Evolutionary conservation across 1,140 invertebrate genomes (phyloP).

Genomic region (Drosophila subobscura): DNA sequence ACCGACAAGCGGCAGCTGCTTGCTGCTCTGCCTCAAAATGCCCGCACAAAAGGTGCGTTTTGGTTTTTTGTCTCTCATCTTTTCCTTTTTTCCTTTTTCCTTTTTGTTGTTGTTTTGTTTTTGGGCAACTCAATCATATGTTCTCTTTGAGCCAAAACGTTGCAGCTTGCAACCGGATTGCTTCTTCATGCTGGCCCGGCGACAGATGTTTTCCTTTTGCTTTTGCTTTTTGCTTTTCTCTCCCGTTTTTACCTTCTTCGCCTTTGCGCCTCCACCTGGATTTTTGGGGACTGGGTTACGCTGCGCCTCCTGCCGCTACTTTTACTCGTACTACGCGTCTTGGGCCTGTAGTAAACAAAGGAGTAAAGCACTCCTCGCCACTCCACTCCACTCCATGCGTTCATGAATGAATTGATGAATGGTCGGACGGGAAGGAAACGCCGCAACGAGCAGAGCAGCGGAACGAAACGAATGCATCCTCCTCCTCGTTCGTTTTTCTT

Average conservation of each 20-base stretch:
- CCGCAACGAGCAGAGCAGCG: background rate
- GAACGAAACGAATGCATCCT: slow-evolving; percentile 16
- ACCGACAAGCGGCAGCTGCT: slow-evolving; percentile 20
- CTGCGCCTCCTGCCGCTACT: slow-evolving; percentile 46
- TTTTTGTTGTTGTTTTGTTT: slow-evolving; percentile 18
- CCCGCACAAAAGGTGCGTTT: slow-evolving; percentile 64
- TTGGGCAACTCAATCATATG: slow-evolving; percentile 69
- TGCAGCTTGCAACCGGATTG: slow-evolving; percentile 76
- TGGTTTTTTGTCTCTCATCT: slow-evolving; percentile 30
- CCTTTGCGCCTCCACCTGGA: too few relatives aligned
- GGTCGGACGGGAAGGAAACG: slow-evolving; percentile 12
- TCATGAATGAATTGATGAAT: slow-evolving; percentile 72
- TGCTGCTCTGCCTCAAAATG: slow-evolving; percentile 48
- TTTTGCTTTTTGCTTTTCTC: slow-evolving; percentile 7
- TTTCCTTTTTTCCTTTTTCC: slow-evolving; percentile 1
- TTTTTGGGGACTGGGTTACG: slow-evolving; percentile 53
- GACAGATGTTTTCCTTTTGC: slow-evolving; percentile 63
- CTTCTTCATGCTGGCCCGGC: slow-evolving; percentile 25
- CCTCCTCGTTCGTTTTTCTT: slow-evolving; percentile 22
- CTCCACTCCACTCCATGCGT: slow-evolving; percentile 11
- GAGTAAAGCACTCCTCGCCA: slow-evolving; percentile 27
- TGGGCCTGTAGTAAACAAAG: slow-evolving; percentile 62
- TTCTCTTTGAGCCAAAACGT: slow-evolving; percentile 57
- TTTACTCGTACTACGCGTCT: slow-evolving; percentile 55
- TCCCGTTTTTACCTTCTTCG: too few relatives aligned